Base-by-base conservation (phyloP, 2,113 vertebrate genomes). In the mouse (Mus musculus) region DNA sequence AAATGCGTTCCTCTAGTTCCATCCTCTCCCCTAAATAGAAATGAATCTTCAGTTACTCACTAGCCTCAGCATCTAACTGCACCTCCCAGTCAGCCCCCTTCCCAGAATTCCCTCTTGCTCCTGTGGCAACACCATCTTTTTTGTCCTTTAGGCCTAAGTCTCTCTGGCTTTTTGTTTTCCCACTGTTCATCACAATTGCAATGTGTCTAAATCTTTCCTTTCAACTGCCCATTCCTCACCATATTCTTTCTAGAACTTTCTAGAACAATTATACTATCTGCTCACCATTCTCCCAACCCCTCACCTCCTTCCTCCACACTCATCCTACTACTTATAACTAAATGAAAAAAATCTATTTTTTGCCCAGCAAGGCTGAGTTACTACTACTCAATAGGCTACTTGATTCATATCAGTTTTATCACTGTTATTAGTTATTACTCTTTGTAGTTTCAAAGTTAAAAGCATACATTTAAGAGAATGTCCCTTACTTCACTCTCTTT, bases 71-170 rank as follows among this genome's bases (percentile, higher is more conserved):
- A 67, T 82, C 69, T 61, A 13, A 75, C 54, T 11, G 8, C 69
- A 42, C 61, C 87, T 33, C 16, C 42, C 42, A 26, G 10, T 63
- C 69, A 49, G 12, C 1, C 26, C n/a, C 49, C 22, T 22, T 72
- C 71, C 82, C 42, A 59, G 82, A 89, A 89, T 22, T 63, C 20
- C 4, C 20, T 20, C 81, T 33, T 46, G 8, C 19, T 11, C 69
- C 39, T 2, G 2, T 2, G 33, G 0, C 1, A 0, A 20, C 36
- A 42, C 36, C 24, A 7, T 17, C 46, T 59, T 78, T 86, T 16
- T 5, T 3, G 0, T 49, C 30, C 49, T 77, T 69, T 5, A 7
- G 3, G 7, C 2, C 7, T 69, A 5, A 3, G 20, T 54, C n/a
- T 24, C 49, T 88, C 42, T 88, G 71, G 78, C 17, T 20, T 76